phyloP scores from a whole-genome alignment of 2,797 vertebrate genomes.

The Vultur gryphus region DNA sequence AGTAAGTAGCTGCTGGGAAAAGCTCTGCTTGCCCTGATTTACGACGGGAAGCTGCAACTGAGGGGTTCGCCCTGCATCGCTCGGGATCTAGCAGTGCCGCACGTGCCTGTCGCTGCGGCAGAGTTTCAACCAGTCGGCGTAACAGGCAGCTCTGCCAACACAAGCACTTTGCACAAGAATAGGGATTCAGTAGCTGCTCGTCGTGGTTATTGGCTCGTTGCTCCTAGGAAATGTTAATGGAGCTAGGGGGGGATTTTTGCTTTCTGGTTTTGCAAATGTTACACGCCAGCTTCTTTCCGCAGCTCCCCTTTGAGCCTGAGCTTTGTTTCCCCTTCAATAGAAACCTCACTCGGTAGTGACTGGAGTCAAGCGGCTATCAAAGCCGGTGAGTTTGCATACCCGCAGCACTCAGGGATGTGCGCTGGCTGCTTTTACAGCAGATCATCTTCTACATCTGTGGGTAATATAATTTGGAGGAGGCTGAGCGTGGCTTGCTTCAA shows the following conservation, averaged over 20 bases:
- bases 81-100: background rate
- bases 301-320: background rate
- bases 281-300: background rate
- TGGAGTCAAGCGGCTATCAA: background rate
- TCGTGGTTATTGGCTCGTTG: rapidly evolving
- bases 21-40: background rate
- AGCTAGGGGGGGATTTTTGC: background rate
- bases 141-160: rapidly evolving
- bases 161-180: rapidly evolving
- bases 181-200: background rate
- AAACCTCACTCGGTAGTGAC: background rate
- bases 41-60: background rate
- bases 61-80: background rate
- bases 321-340: background rate
- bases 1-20: conserved; percentile 78
- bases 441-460: background rate
- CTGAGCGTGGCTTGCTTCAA: background rate
- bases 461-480: background rate
- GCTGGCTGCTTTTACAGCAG: background rate
- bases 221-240: background rate
- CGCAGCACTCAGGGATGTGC: rapidly evolving
- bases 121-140: rapidly evolving
- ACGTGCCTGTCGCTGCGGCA: rapidly evolving
- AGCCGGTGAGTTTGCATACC: rapidly evolving
- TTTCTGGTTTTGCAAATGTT: background rate